Percentiles rank a stretch among this genome's conserved stretches.
phyloP scores from a whole-genome alignment of 1,140 invertebrate genomes.

The Sminthurides bifidus region DNA sequence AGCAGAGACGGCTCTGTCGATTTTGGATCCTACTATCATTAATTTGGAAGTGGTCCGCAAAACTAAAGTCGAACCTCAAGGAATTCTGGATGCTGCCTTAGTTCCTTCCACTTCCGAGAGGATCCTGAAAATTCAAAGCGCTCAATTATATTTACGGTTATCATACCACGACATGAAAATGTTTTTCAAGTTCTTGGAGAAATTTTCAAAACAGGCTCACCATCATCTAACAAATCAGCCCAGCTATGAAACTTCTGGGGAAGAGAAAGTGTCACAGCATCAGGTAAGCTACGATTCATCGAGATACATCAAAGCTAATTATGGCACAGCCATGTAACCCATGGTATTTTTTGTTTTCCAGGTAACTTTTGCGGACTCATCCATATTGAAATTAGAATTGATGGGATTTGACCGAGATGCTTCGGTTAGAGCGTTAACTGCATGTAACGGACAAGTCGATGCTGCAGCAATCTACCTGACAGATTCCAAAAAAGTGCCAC shows the following conservation, averaged over 20 bases:
- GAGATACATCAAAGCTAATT: not conserved
- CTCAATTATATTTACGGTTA: conserved; percentile 68
- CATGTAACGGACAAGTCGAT: conserved; percentile 56
- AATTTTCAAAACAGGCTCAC: conserved; percentile 58
- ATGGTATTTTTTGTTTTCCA: not conserved
- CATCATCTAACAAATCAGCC: conserved; percentile 19
- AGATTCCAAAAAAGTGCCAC: too few relatives aligned
- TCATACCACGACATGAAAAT: conserved; percentile 91
- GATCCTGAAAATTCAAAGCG: conserved; percentile 41
- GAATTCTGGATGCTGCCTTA: conserved; percentile 38
- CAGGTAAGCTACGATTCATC: not conserved
- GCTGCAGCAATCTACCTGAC: conserved; percentile 53
- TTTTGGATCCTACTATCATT: conserved; percentile 82
- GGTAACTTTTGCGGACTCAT: conserved; percentile 7
- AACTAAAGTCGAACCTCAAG: conserved; percentile 33
- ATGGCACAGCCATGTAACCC: not conserved
- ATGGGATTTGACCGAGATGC: conserved; percentile 61
- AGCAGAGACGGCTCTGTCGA: conserved; percentile 89
- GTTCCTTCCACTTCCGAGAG: conserved; percentile 16
- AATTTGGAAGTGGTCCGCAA: conserved; percentile 47
- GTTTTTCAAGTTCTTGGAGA: conserved; percentile 77
- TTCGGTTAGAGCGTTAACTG: conserved; percentile 54
- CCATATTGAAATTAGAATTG: conserved; percentile 32
- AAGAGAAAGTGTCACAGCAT: not conserved
- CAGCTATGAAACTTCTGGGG: too few relatives aligned